Evolutionary conservation across 2,797 vertebrate genomes (phyloP).

Genomic region (Acanthiza pusilla): DNA sequence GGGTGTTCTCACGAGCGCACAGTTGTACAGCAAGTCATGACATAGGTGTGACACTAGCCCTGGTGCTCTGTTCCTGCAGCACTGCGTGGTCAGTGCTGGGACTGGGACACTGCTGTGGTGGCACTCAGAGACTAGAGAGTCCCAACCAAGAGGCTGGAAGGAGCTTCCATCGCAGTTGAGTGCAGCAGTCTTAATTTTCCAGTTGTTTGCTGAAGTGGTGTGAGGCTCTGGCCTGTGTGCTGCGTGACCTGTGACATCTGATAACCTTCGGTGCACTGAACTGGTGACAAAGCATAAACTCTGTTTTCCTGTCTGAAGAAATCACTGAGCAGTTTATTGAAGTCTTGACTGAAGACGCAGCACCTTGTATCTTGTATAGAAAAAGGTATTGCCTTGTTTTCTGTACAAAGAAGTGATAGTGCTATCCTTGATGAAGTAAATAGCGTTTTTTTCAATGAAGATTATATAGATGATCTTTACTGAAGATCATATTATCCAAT

Average conservation of each 20-base stretch:
- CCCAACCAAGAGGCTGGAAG: not conserved
- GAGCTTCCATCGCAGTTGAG: not conserved
- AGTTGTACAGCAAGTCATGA: constrained; percentile 86
- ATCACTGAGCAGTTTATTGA: not conserved
- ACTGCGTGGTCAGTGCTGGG: not conserved
- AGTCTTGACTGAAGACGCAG: constrained; percentile 31
- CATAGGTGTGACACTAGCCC: constrained; percentile 33
- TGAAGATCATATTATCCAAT: constrained; percentile 9
- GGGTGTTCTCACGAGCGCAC: constrained; percentile 83
- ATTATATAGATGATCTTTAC: not conserved
- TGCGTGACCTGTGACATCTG: not conserved
- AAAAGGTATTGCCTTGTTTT: not conserved
- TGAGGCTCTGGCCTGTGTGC: not conserved
- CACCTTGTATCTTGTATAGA: constrained; percentile 59
- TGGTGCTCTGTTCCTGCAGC: not conserved
- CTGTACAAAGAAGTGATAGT: constrained; percentile 22
- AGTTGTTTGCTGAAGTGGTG: not conserved
- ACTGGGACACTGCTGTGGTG: not conserved
- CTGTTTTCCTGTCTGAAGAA: not conserved
- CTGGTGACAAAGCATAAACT: not conserved
- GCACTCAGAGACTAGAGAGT: not conserved
- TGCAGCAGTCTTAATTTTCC: constrained; percentile 5
- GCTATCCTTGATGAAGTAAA: constrained; percentile 36
- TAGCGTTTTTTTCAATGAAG: constrained; percentile 18
- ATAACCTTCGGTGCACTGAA: constrained; percentile 51